Evolutionary conservation across 2,113 vertebrate genomes (phyloP).

Genomic region (Ovibos moschatus): DNA sequence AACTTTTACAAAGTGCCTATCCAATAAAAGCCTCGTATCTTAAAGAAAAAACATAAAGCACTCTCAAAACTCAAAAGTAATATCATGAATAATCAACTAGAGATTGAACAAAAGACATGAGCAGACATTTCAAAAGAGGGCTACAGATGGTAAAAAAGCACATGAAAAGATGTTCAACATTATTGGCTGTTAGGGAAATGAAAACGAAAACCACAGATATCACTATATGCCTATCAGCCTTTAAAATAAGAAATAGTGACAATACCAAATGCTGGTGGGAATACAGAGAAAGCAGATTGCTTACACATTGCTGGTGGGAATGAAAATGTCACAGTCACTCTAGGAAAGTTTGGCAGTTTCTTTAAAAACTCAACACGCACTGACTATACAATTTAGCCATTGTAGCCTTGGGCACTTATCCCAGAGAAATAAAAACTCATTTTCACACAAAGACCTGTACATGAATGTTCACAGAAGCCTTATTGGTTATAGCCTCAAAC

Average conservation of each 20-base stretch:
- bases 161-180: not conserved
- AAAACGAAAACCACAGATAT: not conserved
- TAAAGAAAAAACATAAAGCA: not conserved
- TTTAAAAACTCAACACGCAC: not conserved
- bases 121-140: not conserved
- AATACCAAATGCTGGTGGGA: not conserved
- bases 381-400: not conserved
- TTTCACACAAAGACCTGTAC: conserved; percentile 31
- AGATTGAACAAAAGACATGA: not conserved
- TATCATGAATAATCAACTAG: not conserved
- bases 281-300: not conserved
- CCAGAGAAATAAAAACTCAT: conserved; percentile 38
- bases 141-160: not conserved
- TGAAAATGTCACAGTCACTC: not conserved
- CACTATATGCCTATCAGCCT: not conserved
- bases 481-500: not conserved
- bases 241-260: not conserved
- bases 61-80: not conserved
- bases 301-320: not conserved
- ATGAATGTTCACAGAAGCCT: not conserved
- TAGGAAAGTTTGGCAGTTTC: not conserved
- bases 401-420: conserved; percentile 15
- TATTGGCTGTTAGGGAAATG: not conserved
- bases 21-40: not conserved
- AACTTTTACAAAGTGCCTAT: not conserved